phyloP scores from a whole-genome alignment of 1,140 invertebrate genomes.

The Calycopis cecrops region DNA sequence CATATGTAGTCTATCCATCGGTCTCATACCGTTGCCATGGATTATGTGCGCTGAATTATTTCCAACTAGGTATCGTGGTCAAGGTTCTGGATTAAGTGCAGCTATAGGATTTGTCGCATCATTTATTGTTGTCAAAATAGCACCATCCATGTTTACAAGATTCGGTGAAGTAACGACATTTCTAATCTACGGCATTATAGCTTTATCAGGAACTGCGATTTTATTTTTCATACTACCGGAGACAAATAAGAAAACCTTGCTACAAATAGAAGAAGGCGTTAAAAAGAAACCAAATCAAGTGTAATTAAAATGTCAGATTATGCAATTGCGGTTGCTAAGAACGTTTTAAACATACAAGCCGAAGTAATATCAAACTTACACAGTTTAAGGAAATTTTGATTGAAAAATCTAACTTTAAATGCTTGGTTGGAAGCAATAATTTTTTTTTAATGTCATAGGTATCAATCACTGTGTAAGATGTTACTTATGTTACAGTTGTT shows the following conservation, averaged over 20 bases:
- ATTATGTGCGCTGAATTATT: conserved; percentile 7
- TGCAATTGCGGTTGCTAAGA: too few relatives aligned
- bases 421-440: too few relatives aligned
- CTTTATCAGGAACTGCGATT: background rate
- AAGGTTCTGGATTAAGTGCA: background rate
- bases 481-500: too few relatives aligned
- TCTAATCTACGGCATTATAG: background rate
- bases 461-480: too few relatives aligned
- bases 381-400: too few relatives aligned
- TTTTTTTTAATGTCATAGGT: too few relatives aligned
- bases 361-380: too few relatives aligned
- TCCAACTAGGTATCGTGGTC: background rate
- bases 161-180: background rate
- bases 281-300: background rate
- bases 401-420: too few relatives aligned
- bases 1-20: background rate
- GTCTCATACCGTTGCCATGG: conserved; percentile 5
- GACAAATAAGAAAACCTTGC: conserved; percentile 2
- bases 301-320: too few relatives aligned
- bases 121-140: conserved; percentile 2
- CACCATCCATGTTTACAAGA: background rate
- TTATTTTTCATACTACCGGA: conserved; percentile 5
- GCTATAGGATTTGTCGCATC: background rate
- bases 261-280: background rate
- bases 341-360: too few relatives aligned